Percentiles rank a stretch among this genome's conserved stretches.
Conservation (phyloP, 2,888 invertebrate genomes). For the Orchestes rusci region DNA sequence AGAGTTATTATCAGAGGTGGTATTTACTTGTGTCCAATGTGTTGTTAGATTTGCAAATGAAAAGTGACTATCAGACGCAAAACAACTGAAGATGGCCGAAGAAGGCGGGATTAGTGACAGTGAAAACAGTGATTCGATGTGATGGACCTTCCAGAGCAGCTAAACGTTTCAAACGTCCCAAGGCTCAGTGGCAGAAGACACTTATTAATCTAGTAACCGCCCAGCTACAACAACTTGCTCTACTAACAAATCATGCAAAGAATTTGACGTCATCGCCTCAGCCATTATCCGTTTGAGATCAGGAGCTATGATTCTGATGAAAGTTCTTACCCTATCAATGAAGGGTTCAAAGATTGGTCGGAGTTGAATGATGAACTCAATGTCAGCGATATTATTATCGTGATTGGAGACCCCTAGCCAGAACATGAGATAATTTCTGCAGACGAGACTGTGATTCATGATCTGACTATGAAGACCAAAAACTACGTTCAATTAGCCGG, state of each 20-base stretch:
- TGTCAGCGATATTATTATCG: constrained; percentile 16
- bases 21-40: no score
- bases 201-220: neutral
- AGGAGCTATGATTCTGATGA: neutral
- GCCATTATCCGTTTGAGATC: neutral
- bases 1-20: no score
- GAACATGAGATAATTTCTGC: constrained; percentile 22
- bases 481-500: constrained; percentile 12
- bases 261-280: neutral
- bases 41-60: no score
- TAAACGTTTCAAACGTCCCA: no score
- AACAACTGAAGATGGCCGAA: no score
- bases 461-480: constrained; percentile 21
- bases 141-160: no score
- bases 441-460: constrained; percentile 19
- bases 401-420: constrained; percentile 23
- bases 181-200: neutral
- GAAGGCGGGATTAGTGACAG: no score
- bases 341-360: neutral
- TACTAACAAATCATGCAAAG: neutral
- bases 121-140: no score
- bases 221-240: neutral
- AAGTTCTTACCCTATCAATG: neutral
- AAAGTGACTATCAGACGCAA: no score
- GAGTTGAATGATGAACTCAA: neutral